phyloP scores from a whole-genome alignment of 2,888 invertebrate species.

The Mantis religiosa region DNA sequence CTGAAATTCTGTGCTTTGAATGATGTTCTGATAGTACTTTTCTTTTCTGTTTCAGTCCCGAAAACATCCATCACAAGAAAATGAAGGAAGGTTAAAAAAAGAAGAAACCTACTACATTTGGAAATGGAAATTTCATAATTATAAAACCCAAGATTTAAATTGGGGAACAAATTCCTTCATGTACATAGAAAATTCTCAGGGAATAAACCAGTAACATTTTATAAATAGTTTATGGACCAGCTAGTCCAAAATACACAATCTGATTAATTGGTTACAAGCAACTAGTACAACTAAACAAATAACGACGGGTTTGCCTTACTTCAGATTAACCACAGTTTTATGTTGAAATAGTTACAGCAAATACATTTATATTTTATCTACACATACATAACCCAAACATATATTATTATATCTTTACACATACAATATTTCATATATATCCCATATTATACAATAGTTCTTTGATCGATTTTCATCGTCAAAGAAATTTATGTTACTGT shows the following conservation, averaged over 20 bases:
- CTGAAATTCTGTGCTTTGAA: no score
- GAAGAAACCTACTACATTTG: constrained; percentile 25
- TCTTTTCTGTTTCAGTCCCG: constrained; percentile 20
- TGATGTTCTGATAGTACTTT: not conserved
- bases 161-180: constrained; percentile 16
- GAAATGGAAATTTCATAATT: constrained; percentile 25
- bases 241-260: constrained; percentile 18
- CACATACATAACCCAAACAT: constrained; percentile 20
- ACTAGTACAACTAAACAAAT: constrained; percentile 27
- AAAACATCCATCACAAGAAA: constrained; percentile 23
- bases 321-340: constrained; percentile 21
- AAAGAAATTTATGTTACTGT: constrained; percentile 20
- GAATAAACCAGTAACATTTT: constrained; percentile 27
- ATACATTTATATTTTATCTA: constrained; percentile 26
- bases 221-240: constrained; percentile 21
- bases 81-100: constrained; percentile 26
- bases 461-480: constrained; percentile 15
- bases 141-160: constrained; percentile 14
- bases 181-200: constrained; percentile 28
- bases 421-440: constrained; percentile 18
- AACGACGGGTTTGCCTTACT: constrained; percentile 31
- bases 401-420: constrained; percentile 25
- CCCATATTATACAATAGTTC: constrained; percentile 15
- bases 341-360: constrained; percentile 29
- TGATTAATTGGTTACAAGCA: constrained; percentile 3